These are phyloP conservation scores for Aurelia coerulea DNA, from an alignment of 30 jellyfish, hydroid and myxozoan species.

Conservation along the genomic window DNA sequence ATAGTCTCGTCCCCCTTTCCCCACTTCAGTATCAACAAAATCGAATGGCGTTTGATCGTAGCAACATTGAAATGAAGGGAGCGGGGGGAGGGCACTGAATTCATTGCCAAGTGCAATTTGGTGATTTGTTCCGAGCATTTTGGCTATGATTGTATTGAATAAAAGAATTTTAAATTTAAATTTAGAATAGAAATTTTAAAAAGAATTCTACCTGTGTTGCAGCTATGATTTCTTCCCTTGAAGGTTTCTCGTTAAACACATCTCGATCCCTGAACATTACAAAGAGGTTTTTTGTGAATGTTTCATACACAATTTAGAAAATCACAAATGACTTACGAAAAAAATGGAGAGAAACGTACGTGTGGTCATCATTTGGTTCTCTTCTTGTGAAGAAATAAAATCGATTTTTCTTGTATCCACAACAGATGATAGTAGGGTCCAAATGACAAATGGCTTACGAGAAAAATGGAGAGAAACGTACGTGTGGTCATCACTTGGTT, in stretches of 20 bases:
- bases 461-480: slow-evolving; percentile 3
- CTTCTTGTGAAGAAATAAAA: slow-evolving; percentile 87
- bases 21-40: too few species aligned
- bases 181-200: neutral
- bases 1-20: too few species aligned
- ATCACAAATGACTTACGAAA: too few species aligned
- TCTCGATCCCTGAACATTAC: slow-evolving; percentile 85
- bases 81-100: too few species aligned
- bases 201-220: slow-evolving; percentile 86
- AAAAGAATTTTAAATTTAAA: too few species aligned
- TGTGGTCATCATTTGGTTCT: slow-evolving; percentile 92
- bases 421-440: slow-evolving; percentile 93
- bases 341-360: slow-evolving; percentile 42
- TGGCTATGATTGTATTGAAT: too few species aligned
- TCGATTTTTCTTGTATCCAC: slow-evolving; percentile 91
- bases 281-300: neutral
- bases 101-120: too few species aligned
- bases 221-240: slow-evolving; percentile 97
- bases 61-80: too few species aligned
- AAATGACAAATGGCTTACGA: neutral
- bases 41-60: too few species aligned
- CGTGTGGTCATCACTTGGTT: slow-evolving; percentile 95
- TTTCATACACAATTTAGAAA: too few species aligned
- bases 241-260: slow-evolving; percentile 97
- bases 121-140: too few species aligned